Conservation (phyloP, 2,888 invertebrate genomes). For the Anagyrus pseudococci region DNA sequence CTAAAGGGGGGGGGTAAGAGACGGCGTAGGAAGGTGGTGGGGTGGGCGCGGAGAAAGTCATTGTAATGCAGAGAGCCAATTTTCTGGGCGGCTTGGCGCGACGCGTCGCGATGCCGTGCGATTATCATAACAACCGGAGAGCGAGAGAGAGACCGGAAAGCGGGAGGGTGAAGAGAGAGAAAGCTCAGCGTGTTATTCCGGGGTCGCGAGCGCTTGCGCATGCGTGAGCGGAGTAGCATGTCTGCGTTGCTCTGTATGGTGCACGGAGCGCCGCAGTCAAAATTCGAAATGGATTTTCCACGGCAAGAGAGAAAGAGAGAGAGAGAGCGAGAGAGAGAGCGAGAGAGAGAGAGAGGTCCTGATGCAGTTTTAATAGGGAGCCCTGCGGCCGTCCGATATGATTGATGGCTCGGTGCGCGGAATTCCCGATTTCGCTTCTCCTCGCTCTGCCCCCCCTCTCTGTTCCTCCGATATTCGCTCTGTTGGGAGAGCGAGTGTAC, state of each 20-base stretch:
- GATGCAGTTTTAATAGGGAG: slow-evolving; percentile 60
- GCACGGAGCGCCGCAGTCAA: slow-evolving; percentile 27
- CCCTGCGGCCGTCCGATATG: slow-evolving; percentile 53
- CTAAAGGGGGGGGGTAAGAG: neutral
- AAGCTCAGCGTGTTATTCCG: slow-evolving; percentile 55
- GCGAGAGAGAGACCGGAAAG: too few relatives aligned
- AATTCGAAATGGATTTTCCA: slow-evolving; percentile 49
- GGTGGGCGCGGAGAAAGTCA: slow-evolving; percentile 53
- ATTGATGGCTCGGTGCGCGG: slow-evolving; percentile 53
- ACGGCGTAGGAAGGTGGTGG: slow-evolving; percentile 13
- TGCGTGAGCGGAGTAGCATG: slow-evolving; percentile 34
- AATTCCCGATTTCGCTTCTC: slow-evolving; percentile 45
- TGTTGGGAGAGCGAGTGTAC: neutral
- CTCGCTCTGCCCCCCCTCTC: slow-evolving; percentile 11
- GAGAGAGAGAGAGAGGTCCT: too few relatives aligned
- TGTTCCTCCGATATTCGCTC: neutral
- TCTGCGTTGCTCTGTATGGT: slow-evolving; percentile 38
- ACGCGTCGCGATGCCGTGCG: slow-evolving; percentile 56
- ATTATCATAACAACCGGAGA: slow-evolving; percentile 61
- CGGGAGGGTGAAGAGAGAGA: too few relatives aligned
- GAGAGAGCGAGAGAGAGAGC: too few relatives aligned
- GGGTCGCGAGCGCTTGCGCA: slow-evolving; percentile 31
- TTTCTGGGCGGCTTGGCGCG: slow-evolving; percentile 62
- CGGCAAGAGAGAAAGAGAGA: slow-evolving; percentile 25
- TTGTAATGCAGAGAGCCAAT: slow-evolving; percentile 63